Percentiles rank a stretch among this genome's conserved stretches.
These are phyloP conservation scores for Nylanderia fulva DNA, from an alignment of 1,140 invertebrate species.

Conservation along the genomic window DNA sequence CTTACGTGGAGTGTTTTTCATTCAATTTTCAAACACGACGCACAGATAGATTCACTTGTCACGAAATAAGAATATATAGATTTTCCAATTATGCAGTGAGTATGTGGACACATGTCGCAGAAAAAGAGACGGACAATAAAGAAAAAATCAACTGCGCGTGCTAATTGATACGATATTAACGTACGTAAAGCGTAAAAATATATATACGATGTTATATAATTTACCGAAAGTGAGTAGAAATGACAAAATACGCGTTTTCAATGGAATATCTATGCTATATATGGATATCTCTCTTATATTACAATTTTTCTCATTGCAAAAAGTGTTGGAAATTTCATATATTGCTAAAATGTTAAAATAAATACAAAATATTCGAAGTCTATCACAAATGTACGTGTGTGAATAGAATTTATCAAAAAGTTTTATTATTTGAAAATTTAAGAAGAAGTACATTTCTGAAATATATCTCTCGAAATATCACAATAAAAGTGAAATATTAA, in stretches of 20 bases:
- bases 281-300: not conserved
- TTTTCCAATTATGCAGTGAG: slow-evolving; percentile 37
- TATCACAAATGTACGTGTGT: slow-evolving; percentile 21
- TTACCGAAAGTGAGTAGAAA: slow-evolving; percentile 20
- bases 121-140: slow-evolving; percentile 47
- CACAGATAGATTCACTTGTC: slow-evolving; percentile 32
- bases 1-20: not conserved
- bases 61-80: slow-evolving; percentile 31
- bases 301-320: not conserved
- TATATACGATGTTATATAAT: slow-evolving; percentile 7
- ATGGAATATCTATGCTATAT: not conserved
- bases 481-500: not conserved
- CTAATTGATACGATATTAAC: slow-evolving; percentile 51
- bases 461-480: not conserved
- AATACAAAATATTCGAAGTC: not conserved
- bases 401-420: not conserved
- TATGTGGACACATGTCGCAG: not conserved
- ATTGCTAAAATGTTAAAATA: slow-evolving; percentile 10
- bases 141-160: slow-evolving; percentile 50
- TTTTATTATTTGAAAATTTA: not conserved
- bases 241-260: slow-evolving; percentile 15
- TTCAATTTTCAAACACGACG: not conserved
- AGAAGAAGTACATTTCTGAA: not conserved
- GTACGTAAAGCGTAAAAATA: slow-evolving; percentile 59
- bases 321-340: not conserved